A percentile compares a stretch with the other conserved stretches of the same genome.
phyloP scores from a whole-genome alignment of 2,797 vertebrate genomes.

The Allobates femoralis region DNA sequence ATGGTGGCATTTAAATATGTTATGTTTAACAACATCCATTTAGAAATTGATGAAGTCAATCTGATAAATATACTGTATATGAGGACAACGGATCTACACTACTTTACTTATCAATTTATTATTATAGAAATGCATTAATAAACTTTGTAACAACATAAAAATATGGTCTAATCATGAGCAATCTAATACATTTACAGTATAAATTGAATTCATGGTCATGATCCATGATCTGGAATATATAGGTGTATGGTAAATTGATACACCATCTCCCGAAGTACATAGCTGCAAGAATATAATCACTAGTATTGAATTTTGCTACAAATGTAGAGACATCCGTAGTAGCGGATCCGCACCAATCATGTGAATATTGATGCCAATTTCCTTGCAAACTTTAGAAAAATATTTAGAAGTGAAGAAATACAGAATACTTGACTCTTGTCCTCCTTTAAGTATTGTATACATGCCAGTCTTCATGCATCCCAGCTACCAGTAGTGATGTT shows the following conservation, averaged over 20 bases:
- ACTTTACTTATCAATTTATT: not conserved
- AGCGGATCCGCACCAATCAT: too few relatives aligned
- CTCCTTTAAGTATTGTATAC: too few relatives aligned
- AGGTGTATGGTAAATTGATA: not conserved
- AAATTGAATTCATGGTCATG: not conserved
- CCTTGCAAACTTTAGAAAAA: too few relatives aligned
- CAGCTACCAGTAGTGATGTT: too few relatives aligned
- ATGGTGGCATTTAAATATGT: conserved; percentile 42
- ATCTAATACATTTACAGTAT: not conserved
- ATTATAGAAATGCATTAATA: not conserved
- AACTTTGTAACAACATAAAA: not conserved
- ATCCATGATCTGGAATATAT: not conserved
- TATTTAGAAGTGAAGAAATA: too few relatives aligned
- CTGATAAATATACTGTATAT: not conserved
- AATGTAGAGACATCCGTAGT: too few relatives aligned
- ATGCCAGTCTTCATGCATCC: too few relatives aligned
- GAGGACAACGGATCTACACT: not conserved
- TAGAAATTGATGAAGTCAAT: conserved; percentile 26
- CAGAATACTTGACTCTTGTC: too few relatives aligned
- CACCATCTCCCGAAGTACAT: not conserved
- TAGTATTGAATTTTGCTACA: too few relatives aligned
- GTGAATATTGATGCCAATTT: too few relatives aligned
- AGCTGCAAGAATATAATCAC: too few relatives aligned
- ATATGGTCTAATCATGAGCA: not conserved
- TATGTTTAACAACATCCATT: conserved; percentile 36